These are phyloP conservation scores for Thunnus albacares DNA, from an alignment of 2,797 vertebrate genomes.

Conservation along the genomic window DNA sequence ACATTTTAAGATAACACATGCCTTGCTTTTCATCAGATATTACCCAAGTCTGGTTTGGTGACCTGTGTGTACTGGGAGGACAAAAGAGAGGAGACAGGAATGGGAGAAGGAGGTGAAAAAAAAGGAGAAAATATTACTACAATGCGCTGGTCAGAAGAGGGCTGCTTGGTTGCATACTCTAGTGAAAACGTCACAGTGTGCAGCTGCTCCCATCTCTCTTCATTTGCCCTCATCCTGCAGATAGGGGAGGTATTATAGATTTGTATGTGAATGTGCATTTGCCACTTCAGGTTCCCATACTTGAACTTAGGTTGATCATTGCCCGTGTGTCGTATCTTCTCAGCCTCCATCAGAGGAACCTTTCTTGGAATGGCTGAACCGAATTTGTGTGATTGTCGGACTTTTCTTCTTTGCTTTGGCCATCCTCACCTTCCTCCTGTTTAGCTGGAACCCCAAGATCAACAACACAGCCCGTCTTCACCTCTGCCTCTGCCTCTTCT, in stretches of 20 bases:
- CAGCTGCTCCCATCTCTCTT: constrained; percentile 83
- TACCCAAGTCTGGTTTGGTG: constrained; percentile 52
- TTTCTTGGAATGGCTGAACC: constrained; percentile 73
- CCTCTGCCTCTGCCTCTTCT: constrained; percentile 75
- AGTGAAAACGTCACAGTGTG: constrained; percentile 78
- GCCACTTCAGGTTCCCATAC: no score
- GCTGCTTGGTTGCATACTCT: constrained; percentile 67
- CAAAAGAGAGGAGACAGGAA: neutral
- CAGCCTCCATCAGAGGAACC: constrained; percentile 60
- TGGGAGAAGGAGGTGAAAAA: no score
- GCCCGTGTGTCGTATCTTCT: neutral
- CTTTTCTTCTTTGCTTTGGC: constrained; percentile 80
- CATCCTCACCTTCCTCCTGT: constrained; percentile 81
- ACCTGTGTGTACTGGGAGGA: constrained; percentile 83
- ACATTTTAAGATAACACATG: no score
- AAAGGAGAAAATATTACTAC: no score
- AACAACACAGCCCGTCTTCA: constrained; percentile 85
- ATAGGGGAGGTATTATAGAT: constrained; percentile 62
- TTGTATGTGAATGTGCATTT: no score
- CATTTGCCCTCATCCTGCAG: constrained; percentile 83
- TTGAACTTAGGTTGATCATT: neutral
- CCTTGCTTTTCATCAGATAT: no score
- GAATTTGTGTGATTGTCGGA: constrained; percentile 72
- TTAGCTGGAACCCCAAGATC: constrained; percentile 83
- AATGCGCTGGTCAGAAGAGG: constrained; percentile 74